Evolutionary conservation across 2,888 invertebrate species (phyloP).

Genomic region (Notodonta ziczac): DNA sequence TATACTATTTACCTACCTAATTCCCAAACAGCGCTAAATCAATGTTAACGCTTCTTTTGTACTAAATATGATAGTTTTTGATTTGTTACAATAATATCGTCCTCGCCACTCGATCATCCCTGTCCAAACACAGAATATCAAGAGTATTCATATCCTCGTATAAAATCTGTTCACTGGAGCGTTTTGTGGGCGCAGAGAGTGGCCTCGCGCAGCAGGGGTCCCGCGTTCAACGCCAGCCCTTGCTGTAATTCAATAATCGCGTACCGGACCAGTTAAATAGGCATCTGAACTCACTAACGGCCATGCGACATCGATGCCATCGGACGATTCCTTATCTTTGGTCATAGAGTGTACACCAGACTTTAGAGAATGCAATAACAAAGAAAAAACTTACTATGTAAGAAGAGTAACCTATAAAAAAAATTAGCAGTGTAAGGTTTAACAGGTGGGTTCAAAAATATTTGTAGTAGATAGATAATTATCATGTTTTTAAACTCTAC

Average conservation of each 20-base stretch:
- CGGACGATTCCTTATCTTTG: conserved; percentile 37
- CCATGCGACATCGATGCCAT: conserved; percentile 27
- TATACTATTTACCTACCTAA: no score
- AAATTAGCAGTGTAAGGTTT: no score
- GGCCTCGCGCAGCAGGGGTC: conserved; percentile 59
- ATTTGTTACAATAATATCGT: conserved; percentile 2
- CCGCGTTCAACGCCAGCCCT: conserved; percentile 52
- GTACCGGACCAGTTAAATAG: conserved; percentile 46
- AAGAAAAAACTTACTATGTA: neutral
- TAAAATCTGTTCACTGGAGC: conserved; percentile 48
- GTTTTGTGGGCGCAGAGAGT: conserved; percentile 61
- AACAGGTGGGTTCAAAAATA: no score
- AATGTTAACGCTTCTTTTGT: no score
- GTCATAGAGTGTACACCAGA: conserved; percentile 30
- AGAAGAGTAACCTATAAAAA: no score
- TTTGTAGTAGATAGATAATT: no score
- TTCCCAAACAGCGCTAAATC: no score
- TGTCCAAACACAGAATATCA: conserved; percentile 58
- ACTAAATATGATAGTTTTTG: conserved; percentile 8
- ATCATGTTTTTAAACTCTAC: no score
- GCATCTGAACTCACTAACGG: conserved; percentile 30
- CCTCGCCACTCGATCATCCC: conserved; percentile 51
- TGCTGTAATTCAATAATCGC: conserved; percentile 74
- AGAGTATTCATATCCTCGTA: conserved; percentile 51
- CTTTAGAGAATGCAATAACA: conserved; percentile 6